These are phyloP conservation scores for Colostygia pectinataria DNA, from an alignment of 2,888 invertebrate species.

Conservation along the genomic window DNA sequence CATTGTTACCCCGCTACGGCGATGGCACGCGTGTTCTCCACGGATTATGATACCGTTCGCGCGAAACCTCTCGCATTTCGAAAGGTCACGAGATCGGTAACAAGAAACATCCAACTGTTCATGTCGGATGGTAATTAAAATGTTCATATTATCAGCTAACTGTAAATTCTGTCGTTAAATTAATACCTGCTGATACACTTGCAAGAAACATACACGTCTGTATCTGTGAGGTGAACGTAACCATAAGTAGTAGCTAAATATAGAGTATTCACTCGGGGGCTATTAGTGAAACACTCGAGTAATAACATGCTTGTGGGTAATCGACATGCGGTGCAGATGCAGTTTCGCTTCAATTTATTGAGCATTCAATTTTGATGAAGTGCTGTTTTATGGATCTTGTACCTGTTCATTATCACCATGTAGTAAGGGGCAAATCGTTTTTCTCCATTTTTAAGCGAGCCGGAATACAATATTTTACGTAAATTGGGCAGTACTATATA, in stretches of 20 bases:
- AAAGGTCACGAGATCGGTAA: conserved; percentile 35
- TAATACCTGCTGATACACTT: conserved; percentile 9
- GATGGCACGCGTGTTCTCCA: conserved; percentile 56
- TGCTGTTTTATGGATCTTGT: conserved; percentile 10
- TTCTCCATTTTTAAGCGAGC: conserved; percentile 5
- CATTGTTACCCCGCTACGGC: conserved; percentile 57
- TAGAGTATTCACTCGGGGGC: conserved; percentile 58
- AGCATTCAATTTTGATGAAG: conserved; percentile 25
- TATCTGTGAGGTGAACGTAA: conserved; percentile 66
- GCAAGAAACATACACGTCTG: conserved; percentile 44
- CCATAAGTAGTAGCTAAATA: conserved; percentile 71
- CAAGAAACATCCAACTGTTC: conserved; percentile 13
- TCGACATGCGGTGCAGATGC: conserved; percentile 24
- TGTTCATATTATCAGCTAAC: conserved; percentile 32
- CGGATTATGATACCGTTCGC: conserved; percentile 68
- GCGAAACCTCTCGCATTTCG: conserved; percentile 44
- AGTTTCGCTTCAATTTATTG: conserved; percentile 25
- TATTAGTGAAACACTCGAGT: conserved; percentile 55
- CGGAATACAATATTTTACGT: conserved; percentile 13
- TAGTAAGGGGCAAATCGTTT: conserved; percentile 2
- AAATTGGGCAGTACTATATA: conserved; percentile 13
- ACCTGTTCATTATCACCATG: not conserved
- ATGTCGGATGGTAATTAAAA: conserved; percentile 5
- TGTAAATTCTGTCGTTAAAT: conserved; percentile 30
- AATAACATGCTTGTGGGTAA: conserved; percentile 43